Percentiles rank a stretch among this genome's conserved stretches.
Evolutionary conservation across 2,113 vertebrate species (phyloP).

Genomic region (Heterotilapia buettikoferi): DNA sequence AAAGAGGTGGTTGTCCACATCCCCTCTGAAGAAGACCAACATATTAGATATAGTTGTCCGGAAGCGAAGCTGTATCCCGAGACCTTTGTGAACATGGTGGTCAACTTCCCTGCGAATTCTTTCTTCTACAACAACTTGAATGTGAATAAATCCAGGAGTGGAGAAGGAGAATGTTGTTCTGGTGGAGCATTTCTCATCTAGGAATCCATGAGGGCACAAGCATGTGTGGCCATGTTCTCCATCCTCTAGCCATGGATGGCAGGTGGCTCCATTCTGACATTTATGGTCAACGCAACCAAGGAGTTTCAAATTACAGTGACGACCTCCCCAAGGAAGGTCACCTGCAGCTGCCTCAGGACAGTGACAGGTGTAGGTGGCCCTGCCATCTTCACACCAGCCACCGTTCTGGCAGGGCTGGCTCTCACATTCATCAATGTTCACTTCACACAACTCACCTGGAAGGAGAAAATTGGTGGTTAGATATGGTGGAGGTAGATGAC

Average conservation of each 20-base stretch:
- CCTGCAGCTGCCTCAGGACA: slow-evolving; percentile 70
- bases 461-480: background rate
- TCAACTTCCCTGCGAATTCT: slow-evolving; percentile 34
- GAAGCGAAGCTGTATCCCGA: slow-evolving; percentile 74
- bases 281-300: slow-evolving; percentile 78
- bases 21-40: slow-evolving; percentile 74
- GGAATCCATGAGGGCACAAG: slow-evolving; percentile 82
- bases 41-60: slow-evolving; percentile 80
- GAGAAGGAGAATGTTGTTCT: slow-evolving; percentile 89
- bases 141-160: slow-evolving; percentile 67
- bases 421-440: slow-evolving; percentile 84
- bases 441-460: slow-evolving; percentile 80
- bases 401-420: slow-evolving; percentile 84
- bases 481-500: background rate
- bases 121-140: slow-evolving; percentile 56
- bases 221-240: slow-evolving; percentile 77
- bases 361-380: slow-evolving; percentile 80
- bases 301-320: slow-evolving; percentile 78
- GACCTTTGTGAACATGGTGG: background rate
- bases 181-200: slow-evolving; percentile 76
- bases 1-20: slow-evolving; percentile 60
- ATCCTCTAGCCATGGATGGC: slow-evolving; percentile 74
- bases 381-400: slow-evolving; percentile 79
- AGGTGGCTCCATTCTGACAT: slow-evolving; percentile 82
- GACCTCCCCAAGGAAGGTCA: slow-evolving; percentile 79